A percentile compares a stretch with the other conserved stretches of the same genome.
Conservation (phyloP, 2,888 invertebrate genomes). For the Metopia argyrocephala region DNA sequence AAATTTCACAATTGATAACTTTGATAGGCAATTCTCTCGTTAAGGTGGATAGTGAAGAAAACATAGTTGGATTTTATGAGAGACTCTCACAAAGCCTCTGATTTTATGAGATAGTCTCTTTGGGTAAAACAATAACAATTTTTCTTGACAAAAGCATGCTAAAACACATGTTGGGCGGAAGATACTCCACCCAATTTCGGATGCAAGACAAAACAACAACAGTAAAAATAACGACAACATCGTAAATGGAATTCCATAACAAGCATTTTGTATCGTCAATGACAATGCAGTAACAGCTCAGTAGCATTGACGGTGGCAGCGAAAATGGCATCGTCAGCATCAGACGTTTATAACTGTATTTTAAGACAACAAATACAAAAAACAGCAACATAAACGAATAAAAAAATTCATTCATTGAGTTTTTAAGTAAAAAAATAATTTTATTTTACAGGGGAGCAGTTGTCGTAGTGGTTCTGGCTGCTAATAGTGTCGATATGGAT, state of each 20-base stretch:
- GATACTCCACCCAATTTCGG: constrained; percentile 77
- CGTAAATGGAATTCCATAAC: constrained; percentile 70
- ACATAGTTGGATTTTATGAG: neutral
- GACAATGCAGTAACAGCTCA: neutral
- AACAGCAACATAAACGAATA: constrained; percentile 13
- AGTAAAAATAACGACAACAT: constrained; percentile 38
- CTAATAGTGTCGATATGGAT: constrained; percentile 8
- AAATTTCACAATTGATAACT: neutral
- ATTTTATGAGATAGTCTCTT: constrained; percentile 20
- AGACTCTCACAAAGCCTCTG: neutral
- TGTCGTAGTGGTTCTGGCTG: constrained; percentile 14
- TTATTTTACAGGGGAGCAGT: constrained; percentile 53
- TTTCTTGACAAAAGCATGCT: constrained; percentile 55
- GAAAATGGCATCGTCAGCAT: constrained; percentile 26
- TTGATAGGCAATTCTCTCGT: neutral
- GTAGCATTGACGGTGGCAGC: neutral
- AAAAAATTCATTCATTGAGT: constrained; percentile 72
- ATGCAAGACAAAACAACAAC: constrained; percentile 66
- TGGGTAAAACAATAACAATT: constrained; percentile 32
- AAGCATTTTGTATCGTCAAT: constrained; percentile 25
- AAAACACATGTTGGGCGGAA: constrained; percentile 64
- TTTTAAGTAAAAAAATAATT: no score
- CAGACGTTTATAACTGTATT: constrained; percentile 49
- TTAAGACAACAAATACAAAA: constrained; percentile 31
- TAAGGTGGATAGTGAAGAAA: no score